Conservation (phyloP, 2,113 vertebrate species). For the Astatotilapia flaviijosephi region DNA sequence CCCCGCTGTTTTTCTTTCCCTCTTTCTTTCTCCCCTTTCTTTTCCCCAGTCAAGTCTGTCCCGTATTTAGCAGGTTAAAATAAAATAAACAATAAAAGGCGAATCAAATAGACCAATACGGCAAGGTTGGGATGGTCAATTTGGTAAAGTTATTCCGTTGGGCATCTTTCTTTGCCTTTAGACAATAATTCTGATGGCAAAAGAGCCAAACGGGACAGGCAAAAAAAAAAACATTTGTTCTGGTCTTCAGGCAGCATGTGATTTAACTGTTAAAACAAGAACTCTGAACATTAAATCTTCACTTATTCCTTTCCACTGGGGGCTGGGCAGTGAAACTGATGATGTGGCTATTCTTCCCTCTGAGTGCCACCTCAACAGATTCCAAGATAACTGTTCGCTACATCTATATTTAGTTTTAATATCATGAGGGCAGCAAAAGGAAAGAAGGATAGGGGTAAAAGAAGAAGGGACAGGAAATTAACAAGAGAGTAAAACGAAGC, state of each 20-base stretch:
- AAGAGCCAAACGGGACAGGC: neutral
- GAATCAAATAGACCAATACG: neutral
- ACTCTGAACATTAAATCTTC: neutral
- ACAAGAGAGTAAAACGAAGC: neutral
- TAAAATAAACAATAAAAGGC: neutral
- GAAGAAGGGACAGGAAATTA: neutral
- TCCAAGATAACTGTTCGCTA: neutral
- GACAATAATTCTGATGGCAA: neutral
- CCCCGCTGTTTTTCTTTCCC: neutral
- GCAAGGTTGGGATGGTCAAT: neutral
- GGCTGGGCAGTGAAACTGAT: neutral
- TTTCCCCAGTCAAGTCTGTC: neutral
- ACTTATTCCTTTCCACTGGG: neutral
- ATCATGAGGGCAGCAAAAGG: neutral
- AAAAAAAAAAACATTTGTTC: neutral
- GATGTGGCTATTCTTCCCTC: conserved; percentile 14
- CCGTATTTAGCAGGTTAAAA: neutral
- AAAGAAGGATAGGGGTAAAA: neutral
- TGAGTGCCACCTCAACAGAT: conserved; percentile 22
- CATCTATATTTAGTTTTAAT: neutral
- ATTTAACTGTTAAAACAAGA: neutral
- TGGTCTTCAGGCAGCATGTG: neutral
- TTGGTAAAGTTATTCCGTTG: neutral
- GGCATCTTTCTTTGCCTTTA: neutral
- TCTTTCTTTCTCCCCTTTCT: neutral